Evolutionary conservation across 2,113 vertebrate species (phyloP).

Genomic region (Amphiprion percula): DNA sequence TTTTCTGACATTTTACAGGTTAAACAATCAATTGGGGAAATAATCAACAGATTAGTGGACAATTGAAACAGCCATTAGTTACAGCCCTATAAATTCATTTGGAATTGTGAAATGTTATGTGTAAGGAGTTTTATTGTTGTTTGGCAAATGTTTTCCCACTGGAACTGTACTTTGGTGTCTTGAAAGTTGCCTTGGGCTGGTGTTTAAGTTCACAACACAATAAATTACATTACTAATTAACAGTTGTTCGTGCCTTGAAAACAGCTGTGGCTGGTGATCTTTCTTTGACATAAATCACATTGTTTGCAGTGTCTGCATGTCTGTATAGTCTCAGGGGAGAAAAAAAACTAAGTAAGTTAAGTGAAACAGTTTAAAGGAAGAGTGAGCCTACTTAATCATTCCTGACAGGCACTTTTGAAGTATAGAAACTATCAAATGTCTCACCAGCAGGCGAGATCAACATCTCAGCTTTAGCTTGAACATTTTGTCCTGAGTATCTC

Average conservation of each 20-base stretch:
- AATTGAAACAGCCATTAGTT: too few species aligned
- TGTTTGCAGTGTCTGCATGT: neutral
- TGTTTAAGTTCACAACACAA: neutral
- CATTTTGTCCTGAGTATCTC: slow-evolving; percentile 41
- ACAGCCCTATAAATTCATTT: neutral
- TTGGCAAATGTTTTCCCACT: neutral
- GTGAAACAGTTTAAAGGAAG: neutral
- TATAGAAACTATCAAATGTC: slow-evolving; percentile 48
- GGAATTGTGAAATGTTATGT: neutral
- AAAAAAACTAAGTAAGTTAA: neutral
- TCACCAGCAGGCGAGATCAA: slow-evolving; percentile 12
- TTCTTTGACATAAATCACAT: neutral
- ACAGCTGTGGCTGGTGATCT: neutral
- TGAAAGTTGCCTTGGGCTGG: neutral
- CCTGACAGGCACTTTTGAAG: slow-evolving; percentile 4
- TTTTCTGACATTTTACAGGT: too few species aligned
- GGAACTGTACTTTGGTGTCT: neutral
- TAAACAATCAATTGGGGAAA: too few species aligned
- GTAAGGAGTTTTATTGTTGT: neutral
- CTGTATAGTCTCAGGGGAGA: neutral
- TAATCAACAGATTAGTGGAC: too few species aligned
- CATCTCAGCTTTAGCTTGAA: slow-evolving; percentile 30
- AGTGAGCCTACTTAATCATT: neutral
- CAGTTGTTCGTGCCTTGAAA: neutral
- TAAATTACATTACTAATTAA: neutral